Evolutionary conservation across 1,140 invertebrate genomes (phyloP).

Genomic region (Steinernema feltiae): DNA sequence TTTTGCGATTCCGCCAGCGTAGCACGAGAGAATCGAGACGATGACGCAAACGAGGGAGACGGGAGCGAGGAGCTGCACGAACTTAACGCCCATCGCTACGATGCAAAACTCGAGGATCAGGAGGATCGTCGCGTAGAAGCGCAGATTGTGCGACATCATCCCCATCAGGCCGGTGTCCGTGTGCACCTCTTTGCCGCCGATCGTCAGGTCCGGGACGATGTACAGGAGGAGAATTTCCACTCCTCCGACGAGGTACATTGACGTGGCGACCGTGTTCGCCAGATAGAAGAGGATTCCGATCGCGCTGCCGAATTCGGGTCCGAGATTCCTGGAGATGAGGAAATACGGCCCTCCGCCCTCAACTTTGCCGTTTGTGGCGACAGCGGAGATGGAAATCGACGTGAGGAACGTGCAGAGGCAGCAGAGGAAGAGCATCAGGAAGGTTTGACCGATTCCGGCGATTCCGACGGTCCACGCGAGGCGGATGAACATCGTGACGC

Average conservation of each 20-base stretch:
- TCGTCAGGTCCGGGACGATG: constrained; percentile 45
- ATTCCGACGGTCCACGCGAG: constrained; percentile 97
- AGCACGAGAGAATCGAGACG: constrained; percentile 46
- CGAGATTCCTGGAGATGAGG: constrained; percentile 84
- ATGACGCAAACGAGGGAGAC: constrained; percentile 51
- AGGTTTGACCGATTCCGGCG: constrained; percentile 83
- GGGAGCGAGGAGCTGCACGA: constrained; percentile 49
- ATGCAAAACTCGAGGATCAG: constrained; percentile 45
- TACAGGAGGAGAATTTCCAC: constrained; percentile 81
- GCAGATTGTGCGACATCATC: constrained; percentile 53
- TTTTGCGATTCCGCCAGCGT: constrained; percentile 49
- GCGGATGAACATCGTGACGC: constrained; percentile 96
- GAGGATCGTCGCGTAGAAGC: constrained; percentile 46
- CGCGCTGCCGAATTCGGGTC: constrained; percentile 91
- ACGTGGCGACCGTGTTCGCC: constrained; percentile 91
- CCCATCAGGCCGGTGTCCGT: constrained; percentile 48
- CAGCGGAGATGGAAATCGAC: constrained; percentile 94
- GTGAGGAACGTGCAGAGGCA: constrained; percentile 70
- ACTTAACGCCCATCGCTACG: constrained; percentile 49
- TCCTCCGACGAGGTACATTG: constrained; percentile 92
- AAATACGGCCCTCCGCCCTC: constrained; percentile 94
- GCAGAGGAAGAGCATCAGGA: constrained; percentile 88
- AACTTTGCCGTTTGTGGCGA: constrained; percentile 94
- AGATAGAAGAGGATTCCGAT: constrained; percentile 95
- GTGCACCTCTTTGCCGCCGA: constrained; percentile 48